Conservation (phyloP, 2,113 vertebrate species). For the Cricetomys ansorgei region DNA sequence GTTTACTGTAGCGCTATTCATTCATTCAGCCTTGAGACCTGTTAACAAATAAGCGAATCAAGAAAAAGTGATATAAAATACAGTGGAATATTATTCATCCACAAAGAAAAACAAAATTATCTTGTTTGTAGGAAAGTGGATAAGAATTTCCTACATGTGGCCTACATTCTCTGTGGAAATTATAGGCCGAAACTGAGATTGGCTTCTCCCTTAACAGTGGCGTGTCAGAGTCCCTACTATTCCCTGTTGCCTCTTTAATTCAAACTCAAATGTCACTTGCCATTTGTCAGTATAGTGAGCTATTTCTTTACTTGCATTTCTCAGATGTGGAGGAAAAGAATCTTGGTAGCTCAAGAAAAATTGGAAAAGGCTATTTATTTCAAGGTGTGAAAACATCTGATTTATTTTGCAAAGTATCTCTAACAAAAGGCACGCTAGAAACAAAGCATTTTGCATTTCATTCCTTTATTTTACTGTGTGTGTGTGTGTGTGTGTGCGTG, state of each 20-base stretch:
- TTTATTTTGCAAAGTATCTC: not conserved
- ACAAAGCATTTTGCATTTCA: not conserved
- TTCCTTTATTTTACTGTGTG: not conserved
- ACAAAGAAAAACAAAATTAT: not conserved
- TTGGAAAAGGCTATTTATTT: not conserved
- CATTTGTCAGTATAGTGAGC: not conserved
- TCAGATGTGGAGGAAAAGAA: not conserved
- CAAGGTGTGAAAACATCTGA: not conserved
- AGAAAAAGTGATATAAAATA: not conserved
- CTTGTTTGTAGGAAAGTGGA: not conserved
- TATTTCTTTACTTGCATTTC: not conserved
- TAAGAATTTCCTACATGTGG: not conserved
- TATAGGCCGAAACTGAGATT: not conserved
- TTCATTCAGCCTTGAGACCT: not conserved
- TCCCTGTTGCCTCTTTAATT: not conserved
- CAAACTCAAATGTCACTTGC: not conserved
- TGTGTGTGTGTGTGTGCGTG: not conserved
- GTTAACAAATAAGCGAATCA: not conserved
- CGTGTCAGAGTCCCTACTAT: not conserved
- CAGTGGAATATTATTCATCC: not conserved
- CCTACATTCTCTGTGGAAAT: not conserved
- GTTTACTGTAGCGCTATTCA: not conserved
- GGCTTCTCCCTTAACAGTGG: not conserved
- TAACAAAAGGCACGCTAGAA: conserved; percentile 3
- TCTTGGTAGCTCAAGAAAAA: not conserved